These are phyloP conservation scores for Apaloderma vittatum DNA, from an alignment of 2,113 vertebrate genomes.

Conservation along the genomic window DNA sequence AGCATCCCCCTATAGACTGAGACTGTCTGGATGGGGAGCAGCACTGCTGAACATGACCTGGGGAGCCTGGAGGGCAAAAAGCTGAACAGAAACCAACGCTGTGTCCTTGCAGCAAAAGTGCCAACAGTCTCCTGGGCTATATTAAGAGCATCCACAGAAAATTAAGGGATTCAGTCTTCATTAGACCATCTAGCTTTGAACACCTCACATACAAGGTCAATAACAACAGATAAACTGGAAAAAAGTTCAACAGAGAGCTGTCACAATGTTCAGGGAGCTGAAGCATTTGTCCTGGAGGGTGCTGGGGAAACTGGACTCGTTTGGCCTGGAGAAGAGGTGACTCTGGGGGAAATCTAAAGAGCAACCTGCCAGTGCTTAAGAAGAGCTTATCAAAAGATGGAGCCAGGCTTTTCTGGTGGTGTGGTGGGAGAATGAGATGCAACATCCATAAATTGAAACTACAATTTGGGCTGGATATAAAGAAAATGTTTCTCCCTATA, in stretches of 20 bases:
- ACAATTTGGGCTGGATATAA: neutral
- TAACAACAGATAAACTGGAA: neutral
- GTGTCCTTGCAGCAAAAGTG: neutral
- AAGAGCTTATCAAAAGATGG: neutral
- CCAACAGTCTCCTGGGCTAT: neutral
- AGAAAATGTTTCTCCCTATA: neutral
- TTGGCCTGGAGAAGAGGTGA: neutral
- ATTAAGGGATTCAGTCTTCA: neutral
- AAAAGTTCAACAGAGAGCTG: neutral
- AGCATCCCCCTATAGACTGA: too few species aligned
- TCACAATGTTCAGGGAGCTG: neutral
- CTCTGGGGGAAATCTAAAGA: neutral
- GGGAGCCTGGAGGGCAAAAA: neutral
- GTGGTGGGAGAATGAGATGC: neutral
- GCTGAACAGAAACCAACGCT: neutral
- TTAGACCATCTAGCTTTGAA: neutral
- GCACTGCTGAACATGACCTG: neutral
- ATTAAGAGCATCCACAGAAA: neutral
- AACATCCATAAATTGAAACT: neutral
- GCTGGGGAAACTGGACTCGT: neutral
- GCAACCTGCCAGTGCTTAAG: neutral
- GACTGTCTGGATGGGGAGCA: neutral
- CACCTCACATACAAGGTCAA: neutral
- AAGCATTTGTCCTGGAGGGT: neutral
- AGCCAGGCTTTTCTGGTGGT: neutral